Evolutionary conservation across 1,140 invertebrate species (phyloP), one percentile per base, ranked within the genome.

Genomic region (Drosophila nigromelanica): DNA sequence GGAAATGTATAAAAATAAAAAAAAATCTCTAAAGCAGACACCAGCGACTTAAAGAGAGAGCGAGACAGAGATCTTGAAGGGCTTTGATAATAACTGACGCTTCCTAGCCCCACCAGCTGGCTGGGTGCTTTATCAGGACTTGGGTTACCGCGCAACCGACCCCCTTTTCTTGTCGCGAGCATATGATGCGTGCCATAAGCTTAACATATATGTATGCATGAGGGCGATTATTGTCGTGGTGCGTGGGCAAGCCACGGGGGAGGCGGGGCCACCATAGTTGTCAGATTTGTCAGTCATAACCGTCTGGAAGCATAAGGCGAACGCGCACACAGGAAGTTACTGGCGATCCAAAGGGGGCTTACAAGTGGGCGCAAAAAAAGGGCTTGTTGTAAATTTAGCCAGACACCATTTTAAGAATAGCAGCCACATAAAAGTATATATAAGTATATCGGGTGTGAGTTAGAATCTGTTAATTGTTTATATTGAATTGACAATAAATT

Each of bases 21-120:
- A 5, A 18, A 4, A 40, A 83, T 83, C 77, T 83, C 67, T 63
- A 71, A 75, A 72, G 60, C 79, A 82, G 60, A 62, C 35, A 33
- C 64, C 35, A 37, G 73, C 64, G 48, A 67, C 76, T 70, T 56
- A 67, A 30, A 27, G 47, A 15, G 51, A 18, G 74, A 72, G 76
- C 33, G 48, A 40, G 33, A 39, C 45, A 39, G 18, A 11, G 45
- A 74, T 73, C 81, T 85, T 86, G 77, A 86, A 74, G 77, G 73
- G 82, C 75, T 87, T 80, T 86, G 78, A 86, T 86, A 87, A 86
- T 87, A 75, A 87, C 82, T 82, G 64, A 45, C 54, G 33, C 37
- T 24, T 24, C 69, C 62, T 5, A 0, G 3, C 27, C 27, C 5
- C 27, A 27, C 27, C 5, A 5, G 40, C 18, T 54, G 18, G 54